Evolutionary conservation across 2,113 vertebrate species (phyloP), one percentile per base, ranked within the genome.

Genomic region (Sinocyclocheilus grahami): DNA sequence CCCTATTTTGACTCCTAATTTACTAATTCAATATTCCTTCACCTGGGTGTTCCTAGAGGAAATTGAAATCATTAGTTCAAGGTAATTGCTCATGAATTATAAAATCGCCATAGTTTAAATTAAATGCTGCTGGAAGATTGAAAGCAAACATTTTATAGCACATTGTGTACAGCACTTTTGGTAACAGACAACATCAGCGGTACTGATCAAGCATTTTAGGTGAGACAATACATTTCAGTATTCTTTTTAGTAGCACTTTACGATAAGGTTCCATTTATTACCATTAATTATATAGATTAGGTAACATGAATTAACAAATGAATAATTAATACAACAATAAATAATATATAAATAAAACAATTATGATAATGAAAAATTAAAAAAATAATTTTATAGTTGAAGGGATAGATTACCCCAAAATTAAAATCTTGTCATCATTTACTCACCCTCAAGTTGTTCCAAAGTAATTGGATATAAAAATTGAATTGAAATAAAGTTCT

Each of bases 11-110:
- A 39, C 69, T 39, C 20, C 33, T 72, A 39, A 72, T 42, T 72
- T 72, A 42, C 37, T 72, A 74, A 74, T 74, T 74, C 37, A 42
- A 74, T 74, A n/a, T 74, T 42, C 71, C 20, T n/a, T 42, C 20
- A 74, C 71, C 71, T 74, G 71, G 71, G 71, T 74, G 71, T 74
- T 74, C 71, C 71, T 74, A 13, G 20, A 74, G 71, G 71, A n/a
- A 42, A 74, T 42, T 74, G 10, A 42, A 72, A 72, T 22, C 69
- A n/a, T 72, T 72, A 42, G 69, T 72, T 72, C 9, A 72, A 72
- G 69, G 37, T 72, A 42, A 72, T 72, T 72, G 69, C 69, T 72
- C 69, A 72, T 72, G 69, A 72, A 72, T 72, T 42, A 18, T 39
- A 72, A 42, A 42, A 72, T 72, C 69, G 5, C 33, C 69, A 20